phyloP scores from a whole-genome alignment of 2,113 vertebrate species.

The Alouatta palliata region DNA sequence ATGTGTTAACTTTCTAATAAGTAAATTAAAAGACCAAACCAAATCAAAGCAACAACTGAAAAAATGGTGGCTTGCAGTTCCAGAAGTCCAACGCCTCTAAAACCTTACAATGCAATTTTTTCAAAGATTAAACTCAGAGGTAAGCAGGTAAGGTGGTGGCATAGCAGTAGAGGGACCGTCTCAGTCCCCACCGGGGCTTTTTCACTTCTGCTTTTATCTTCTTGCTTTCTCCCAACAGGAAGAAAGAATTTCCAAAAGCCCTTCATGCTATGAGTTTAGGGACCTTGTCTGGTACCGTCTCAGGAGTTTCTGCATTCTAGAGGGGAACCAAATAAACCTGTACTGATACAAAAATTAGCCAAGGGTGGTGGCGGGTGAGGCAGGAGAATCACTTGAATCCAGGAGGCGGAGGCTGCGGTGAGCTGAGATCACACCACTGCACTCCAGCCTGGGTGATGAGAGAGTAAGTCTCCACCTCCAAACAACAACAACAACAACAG shows the following conservation, averaged over 20 bases:
- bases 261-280: too few species aligned
- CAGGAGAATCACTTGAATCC: too few species aligned
- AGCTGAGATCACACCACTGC: too few species aligned
- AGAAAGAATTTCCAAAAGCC: background rate
- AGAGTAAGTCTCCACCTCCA: too few species aligned
- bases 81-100: background rate
- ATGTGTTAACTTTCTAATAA: background rate
- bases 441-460: too few species aligned
- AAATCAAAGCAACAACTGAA: background rate
- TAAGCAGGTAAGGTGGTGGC: background rate
- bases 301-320: background rate
- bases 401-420: too few species aligned
- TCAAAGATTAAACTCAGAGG: background rate
- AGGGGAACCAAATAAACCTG: background rate
- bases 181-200: background rate
- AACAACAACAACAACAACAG: too few species aligned
- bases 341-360: too few species aligned
- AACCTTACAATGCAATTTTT: background rate
- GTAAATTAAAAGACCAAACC: background rate
- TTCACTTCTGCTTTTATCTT: background rate
- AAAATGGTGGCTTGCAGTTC: background rate
- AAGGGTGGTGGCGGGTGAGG: too few species aligned
- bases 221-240: background rate
- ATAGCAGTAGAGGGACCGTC: accelerated
- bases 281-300: accelerated